phyloP scores from a whole-genome alignment of 2,888 invertebrate genomes.

The Ochlodes sylvanus region DNA sequence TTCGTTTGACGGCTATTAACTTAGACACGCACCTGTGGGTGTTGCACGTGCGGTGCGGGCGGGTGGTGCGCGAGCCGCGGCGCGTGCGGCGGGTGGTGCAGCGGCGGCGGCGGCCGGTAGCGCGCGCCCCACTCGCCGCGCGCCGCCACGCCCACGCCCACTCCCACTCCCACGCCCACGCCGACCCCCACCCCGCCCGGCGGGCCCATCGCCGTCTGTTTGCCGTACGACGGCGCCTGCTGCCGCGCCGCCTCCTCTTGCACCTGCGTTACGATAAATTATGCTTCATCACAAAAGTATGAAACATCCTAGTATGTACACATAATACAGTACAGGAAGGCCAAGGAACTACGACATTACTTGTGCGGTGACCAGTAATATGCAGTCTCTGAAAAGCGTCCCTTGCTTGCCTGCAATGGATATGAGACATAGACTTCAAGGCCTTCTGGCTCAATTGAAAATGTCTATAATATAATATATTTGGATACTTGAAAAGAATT shows the following conservation, averaged over 20 bases:
- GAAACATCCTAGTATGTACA: too few species aligned
- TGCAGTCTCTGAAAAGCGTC: too few species aligned
- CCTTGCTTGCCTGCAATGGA: background rate
- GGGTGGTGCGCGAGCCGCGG: slow-evolving; percentile 47
- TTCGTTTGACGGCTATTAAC: too few species aligned
- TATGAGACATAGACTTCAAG: background rate
- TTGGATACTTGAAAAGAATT: too few species aligned
- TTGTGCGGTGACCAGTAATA: too few species aligned
- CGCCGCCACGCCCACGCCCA: slow-evolving; percentile 60
- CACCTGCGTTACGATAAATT: slow-evolving; percentile 81
- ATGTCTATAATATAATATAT: too few species aligned
- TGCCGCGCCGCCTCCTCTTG: slow-evolving; percentile 97
- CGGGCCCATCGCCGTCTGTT: slow-evolving; percentile 85
- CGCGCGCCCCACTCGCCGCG: slow-evolving; percentile 56
- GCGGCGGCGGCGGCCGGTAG: slow-evolving; percentile 70
- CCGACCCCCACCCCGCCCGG: slow-evolving; percentile 55
- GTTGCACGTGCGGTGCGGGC: slow-evolving; percentile 52
- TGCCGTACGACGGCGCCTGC: slow-evolving; percentile 94
- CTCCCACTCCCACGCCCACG: slow-evolving; percentile 56
- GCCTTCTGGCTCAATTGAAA: too few species aligned
- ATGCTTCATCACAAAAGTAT: too few species aligned
- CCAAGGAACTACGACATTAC: too few species aligned
- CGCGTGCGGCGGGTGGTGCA: slow-evolving; percentile 83
- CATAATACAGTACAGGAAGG: too few species aligned
- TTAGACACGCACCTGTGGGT: slow-evolving; percentile 49